Percentiles rank a stretch among this genome's conserved stretches.
Evolutionary conservation across 2,888 invertebrate species (phyloP).

Genomic region (Hirtodrosophila alboralis): DNA sequence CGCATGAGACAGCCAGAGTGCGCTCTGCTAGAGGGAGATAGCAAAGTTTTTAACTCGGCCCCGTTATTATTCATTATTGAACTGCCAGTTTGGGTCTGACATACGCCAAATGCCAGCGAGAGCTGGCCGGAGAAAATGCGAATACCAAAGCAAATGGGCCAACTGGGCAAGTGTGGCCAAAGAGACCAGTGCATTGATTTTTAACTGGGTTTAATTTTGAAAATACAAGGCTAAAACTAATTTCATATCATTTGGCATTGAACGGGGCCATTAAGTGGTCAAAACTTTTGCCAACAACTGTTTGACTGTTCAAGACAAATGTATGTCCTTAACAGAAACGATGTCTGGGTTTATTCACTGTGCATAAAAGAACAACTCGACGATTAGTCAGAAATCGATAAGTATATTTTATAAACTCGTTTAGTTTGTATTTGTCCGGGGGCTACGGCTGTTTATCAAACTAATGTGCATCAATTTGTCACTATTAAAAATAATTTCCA

Average conservation of each 20-base stretch:
- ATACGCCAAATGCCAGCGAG: constrained; percentile 66
- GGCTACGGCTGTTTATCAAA: constrained; percentile 40
- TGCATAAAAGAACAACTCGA: constrained; percentile 15
- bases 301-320: constrained; percentile 46
- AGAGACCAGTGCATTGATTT: constrained; percentile 41
- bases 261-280: constrained; percentile 37
- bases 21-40: constrained; percentile 10
- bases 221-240: constrained; percentile 72
- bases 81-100: constrained; percentile 75
- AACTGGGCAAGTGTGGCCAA: constrained; percentile 37
- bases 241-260: constrained; percentile 75
- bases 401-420: constrained; percentile 45
- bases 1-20: constrained; percentile 25
- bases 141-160: constrained; percentile 7
- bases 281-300: constrained; percentile 27
- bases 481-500: constrained; percentile 46
- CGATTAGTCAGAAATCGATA: constrained; percentile 57
- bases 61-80: constrained; percentile 78
- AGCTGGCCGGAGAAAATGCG: constrained; percentile 18
- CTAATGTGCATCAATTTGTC: constrained; percentile 52
- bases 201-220: constrained; percentile 56
- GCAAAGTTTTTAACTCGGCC: constrained; percentile 68
- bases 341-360: constrained; percentile 14
- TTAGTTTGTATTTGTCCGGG: constrained; percentile 5
- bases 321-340: constrained; percentile 48